These are phyloP conservation scores for Chelmon rostratus DNA, from an alignment of 2,797 vertebrate species.

Conservation along the genomic window DNA sequence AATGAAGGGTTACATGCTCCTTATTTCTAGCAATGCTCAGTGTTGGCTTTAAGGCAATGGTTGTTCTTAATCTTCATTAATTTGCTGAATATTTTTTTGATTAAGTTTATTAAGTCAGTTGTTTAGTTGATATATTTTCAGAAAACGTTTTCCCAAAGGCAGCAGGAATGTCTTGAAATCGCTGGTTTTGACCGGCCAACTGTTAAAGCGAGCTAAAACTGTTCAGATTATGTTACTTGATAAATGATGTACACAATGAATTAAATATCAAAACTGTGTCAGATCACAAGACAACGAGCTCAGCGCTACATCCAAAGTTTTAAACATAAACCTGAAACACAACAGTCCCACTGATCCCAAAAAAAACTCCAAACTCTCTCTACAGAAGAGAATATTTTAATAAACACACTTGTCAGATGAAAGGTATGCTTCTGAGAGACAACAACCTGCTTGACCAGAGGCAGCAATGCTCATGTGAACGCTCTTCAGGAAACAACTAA, in stretches of 20 bases:
- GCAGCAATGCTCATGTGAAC: slow-evolving; percentile 46
- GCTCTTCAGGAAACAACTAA: slow-evolving; percentile 56
- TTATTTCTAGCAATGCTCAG: not conserved
- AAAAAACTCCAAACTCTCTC: slow-evolving; percentile 33
- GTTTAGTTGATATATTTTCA: not conserved
- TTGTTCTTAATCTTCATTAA: too few relatives aligned
- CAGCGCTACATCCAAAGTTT: not conserved
- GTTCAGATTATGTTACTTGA: too few relatives aligned
- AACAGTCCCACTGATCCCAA: not conserved
- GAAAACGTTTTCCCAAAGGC: too few relatives aligned
- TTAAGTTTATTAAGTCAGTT: too few relatives aligned
- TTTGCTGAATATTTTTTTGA: too few relatives aligned
- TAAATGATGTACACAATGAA: too few relatives aligned
- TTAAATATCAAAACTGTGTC: not conserved
- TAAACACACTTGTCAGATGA: slow-evolving; percentile 73
- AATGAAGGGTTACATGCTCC: not conserved
- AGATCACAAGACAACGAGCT: not conserved
- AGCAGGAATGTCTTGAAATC: not conserved
- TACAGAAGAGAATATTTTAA: slow-evolving; percentile 79
- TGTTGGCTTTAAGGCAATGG: not conserved
- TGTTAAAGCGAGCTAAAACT: not conserved
- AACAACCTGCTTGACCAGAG: slow-evolving; percentile 49
- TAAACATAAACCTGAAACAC: not conserved
- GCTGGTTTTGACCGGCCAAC: too few relatives aligned
- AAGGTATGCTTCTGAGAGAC: slow-evolving; percentile 51